Evolutionary conservation across 35 echinoderm and acorn worm genomes (phyloP).

Genomic region (Lytechinus pictus): DNA sequence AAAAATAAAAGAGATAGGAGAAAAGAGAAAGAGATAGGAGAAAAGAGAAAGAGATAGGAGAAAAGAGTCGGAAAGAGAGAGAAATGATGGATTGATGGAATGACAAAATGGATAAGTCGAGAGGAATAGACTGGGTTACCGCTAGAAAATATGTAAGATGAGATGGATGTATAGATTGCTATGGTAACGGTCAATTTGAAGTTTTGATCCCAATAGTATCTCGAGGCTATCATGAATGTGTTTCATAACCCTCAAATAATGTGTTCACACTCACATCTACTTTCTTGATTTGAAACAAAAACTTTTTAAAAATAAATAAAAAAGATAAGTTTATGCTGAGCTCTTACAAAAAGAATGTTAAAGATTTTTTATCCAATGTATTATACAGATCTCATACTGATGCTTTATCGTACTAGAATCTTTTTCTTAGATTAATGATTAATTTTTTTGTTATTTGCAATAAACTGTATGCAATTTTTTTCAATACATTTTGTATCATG

Average conservation of each 20-base stretch:
- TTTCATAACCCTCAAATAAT: background rate
- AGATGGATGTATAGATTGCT: background rate
- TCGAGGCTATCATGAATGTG: background rate
- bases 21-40: background rate
- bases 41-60: background rate
- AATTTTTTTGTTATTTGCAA: too few relatives aligned
- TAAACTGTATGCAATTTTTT: too few relatives aligned
- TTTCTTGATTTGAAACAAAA: too few relatives aligned
- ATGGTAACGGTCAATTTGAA: background rate
- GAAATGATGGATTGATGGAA: background rate
- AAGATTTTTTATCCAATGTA: too few relatives aligned
- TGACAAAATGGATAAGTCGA: background rate
- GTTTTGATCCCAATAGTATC: constrained; percentile 4
- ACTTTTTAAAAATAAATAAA: too few relatives aligned
- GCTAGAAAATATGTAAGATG: too few relatives aligned
- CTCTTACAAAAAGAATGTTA: too few relatives aligned
- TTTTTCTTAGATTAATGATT: too few relatives aligned
- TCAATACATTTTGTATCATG: too few relatives aligned
- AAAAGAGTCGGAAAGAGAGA: background rate
- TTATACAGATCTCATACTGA: too few relatives aligned
- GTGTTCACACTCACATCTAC: background rate
- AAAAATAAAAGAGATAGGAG: background rate
- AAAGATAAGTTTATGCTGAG: too few relatives aligned
- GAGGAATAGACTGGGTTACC: background rate
- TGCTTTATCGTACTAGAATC: too few relatives aligned